Evolutionary conservation across 2,888 invertebrate genomes (phyloP).

Genomic region (Nomada flava): DNA sequence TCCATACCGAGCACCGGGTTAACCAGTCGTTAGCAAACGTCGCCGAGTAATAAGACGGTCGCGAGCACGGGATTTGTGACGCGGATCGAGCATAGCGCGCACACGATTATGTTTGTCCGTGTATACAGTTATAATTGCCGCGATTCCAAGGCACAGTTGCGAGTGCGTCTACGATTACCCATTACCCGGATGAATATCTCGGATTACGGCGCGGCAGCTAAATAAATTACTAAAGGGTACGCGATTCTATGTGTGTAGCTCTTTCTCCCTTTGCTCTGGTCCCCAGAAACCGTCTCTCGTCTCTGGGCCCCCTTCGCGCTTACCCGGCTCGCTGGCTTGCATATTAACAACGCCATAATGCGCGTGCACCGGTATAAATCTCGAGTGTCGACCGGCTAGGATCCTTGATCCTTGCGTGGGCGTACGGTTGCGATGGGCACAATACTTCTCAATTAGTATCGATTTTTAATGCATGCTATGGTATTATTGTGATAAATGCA

Average conservation of each 20-base stretch:
- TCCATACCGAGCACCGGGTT: not conserved
- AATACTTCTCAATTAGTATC: too few species aligned
- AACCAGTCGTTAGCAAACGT: conserved; percentile 41
- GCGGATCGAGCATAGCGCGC: conserved; percentile 18
- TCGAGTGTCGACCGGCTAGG: conserved; percentile 23
- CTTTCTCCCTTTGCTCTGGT: not conserved
- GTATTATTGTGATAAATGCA: too few species aligned
- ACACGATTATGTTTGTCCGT: conserved; percentile 17
- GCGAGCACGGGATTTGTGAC: conserved; percentile 24
- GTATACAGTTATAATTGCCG: conserved; percentile 77
- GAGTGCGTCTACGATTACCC: conserved; percentile 75
- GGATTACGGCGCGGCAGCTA: conserved; percentile 71
- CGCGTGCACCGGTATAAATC: conserved; percentile 59
- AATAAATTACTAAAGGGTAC: conserved; percentile 72
- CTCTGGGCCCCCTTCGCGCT: not conserved
- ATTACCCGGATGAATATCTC: conserved; percentile 74
- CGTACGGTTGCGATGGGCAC: conserved; percentile 4
- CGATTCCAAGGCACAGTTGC: conserved; percentile 69
- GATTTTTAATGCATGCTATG: too few species aligned
- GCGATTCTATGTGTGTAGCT: conserved; percentile 36
- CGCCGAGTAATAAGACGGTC: conserved; percentile 39
- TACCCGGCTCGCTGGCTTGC: conserved; percentile 40
- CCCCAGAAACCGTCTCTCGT: not conserved
- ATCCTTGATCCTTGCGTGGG: conserved; percentile 32
- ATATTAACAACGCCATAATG: conserved; percentile 68